Conservation (phyloP, 2,797 vertebrate genomes). For the Tachyglossus aculeatus region DNA sequence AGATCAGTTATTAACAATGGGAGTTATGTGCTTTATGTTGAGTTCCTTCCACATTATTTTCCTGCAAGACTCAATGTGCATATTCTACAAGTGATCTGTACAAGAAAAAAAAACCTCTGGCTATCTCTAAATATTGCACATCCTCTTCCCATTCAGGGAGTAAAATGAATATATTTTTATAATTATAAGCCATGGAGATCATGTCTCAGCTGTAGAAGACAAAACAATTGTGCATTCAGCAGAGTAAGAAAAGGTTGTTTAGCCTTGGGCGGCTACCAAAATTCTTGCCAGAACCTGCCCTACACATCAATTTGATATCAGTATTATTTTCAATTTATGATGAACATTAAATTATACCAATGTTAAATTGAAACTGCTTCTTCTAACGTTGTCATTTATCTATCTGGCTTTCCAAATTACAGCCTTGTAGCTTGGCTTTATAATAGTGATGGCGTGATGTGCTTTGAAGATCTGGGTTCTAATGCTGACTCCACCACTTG, state of each 20-base stretch:
- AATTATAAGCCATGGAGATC: constrained; percentile 55
- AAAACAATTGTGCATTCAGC: constrained; percentile 72
- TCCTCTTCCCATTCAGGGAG: constrained; percentile 43
- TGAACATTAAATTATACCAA: constrained; percentile 72
- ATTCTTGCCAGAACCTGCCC: constrained; percentile 68
- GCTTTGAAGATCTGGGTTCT: constrained; percentile 52
- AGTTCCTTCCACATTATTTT: constrained; percentile 57
- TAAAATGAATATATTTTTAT: constrained; percentile 67
- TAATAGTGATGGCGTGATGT: constrained; percentile 32
- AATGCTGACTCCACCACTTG: too few species aligned
- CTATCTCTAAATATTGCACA: constrained; percentile 45
- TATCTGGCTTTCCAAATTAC: constrained; percentile 26
- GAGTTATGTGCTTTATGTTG: constrained; percentile 59
- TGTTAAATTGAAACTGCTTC: constrained; percentile 62
- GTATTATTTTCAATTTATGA: constrained; percentile 73
- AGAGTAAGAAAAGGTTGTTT: constrained; percentile 75
- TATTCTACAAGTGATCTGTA: constrained; percentile 53
- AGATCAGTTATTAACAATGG: constrained; percentile 65
- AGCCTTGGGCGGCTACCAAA: constrained; percentile 66
- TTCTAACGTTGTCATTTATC: constrained; percentile 59
- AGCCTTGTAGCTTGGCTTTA: constrained; percentile 44
- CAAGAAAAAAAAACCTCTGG: constrained; percentile 17
- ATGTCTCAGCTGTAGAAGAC: constrained; percentile 69
- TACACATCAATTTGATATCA: constrained; percentile 67
- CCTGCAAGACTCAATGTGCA: constrained; percentile 51